Percentiles rank a stretch among this genome's conserved stretches.
These are phyloP conservation scores for Syndactyla subalaris DNA, from an alignment of 2,797 vertebrate species.

Conservation along the genomic window DNA sequence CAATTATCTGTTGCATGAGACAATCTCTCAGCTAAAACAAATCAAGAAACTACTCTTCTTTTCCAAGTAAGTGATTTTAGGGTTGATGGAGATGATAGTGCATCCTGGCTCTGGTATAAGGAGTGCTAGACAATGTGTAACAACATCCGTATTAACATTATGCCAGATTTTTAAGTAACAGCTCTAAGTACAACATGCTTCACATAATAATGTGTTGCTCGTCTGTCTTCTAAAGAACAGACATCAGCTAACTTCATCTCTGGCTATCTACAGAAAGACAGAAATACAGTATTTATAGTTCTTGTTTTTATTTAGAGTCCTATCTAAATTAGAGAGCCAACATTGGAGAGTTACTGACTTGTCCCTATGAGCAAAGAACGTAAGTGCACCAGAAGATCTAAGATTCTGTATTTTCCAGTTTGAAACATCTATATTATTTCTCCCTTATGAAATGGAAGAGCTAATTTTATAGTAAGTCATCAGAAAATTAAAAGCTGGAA, in stretches of 20 bases:
- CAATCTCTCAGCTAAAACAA: not conserved
- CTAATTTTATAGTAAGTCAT: not conserved
- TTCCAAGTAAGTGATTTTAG: not conserved
- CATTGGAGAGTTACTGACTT: not conserved
- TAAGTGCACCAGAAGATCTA: not conserved
- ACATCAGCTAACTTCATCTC: not conserved
- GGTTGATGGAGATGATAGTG: not conserved
- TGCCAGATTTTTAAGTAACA: not conserved
- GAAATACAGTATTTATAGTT: not conserved
- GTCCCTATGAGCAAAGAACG: not conserved
- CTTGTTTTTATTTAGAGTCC: not conserved
- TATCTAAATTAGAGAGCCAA: not conserved
- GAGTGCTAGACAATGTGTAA: not conserved
- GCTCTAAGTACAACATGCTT: not conserved
- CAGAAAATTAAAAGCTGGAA: not conserved
- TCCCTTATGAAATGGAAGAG: not conserved
- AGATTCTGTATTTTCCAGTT: not conserved
- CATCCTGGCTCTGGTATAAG: not conserved
- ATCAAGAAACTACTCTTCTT: not conserved
- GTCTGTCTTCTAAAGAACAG: not conserved
- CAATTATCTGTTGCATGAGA: not conserved
- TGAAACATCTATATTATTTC: not conserved
- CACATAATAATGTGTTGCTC: not conserved
- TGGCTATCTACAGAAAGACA: not conserved
- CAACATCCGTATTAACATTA: not conserved